These are phyloP conservation scores for Pyrocoelia pectoralis DNA, from an alignment of 2,888 invertebrate genomes.

Conservation along the genomic window DNA sequence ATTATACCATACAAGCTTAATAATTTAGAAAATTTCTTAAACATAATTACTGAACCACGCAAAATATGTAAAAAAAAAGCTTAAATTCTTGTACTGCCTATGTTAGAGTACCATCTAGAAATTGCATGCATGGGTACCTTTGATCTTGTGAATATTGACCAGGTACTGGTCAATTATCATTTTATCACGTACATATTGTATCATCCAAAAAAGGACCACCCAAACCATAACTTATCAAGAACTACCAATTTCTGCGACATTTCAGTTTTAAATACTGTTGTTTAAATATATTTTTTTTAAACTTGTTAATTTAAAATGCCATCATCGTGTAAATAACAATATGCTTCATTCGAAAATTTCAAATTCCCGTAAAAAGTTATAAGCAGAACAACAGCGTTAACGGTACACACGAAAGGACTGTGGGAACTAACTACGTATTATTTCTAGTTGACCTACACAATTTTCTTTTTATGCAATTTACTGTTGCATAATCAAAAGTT, in stretches of 20 bases:
- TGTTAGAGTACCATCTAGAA: constrained; percentile 25
- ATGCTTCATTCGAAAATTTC: neutral
- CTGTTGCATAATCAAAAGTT: no score
- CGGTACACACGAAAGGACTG: neutral
- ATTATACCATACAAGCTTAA: neutral
- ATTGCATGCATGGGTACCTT: constrained; percentile 22
- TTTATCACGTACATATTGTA: constrained; percentile 31
- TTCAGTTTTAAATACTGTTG: constrained; percentile 28
- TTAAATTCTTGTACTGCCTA: constrained; percentile 12
- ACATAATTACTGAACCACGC: constrained; percentile 13
- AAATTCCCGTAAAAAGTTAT: constrained; percentile 1
- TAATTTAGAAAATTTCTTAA: constrained; percentile 3
- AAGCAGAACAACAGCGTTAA: neutral
- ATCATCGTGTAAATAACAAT: neutral
- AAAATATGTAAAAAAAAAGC: constrained; percentile 24
- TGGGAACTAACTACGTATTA: constrained; percentile 1
- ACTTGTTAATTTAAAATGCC: constrained; percentile 25
- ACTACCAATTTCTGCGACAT: constrained; percentile 34
- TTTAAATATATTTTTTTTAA: neutral
- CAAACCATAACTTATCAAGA: constrained; percentile 40
- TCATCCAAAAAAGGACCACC: constrained; percentile 37
- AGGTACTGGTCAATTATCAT: constrained; percentile 35
- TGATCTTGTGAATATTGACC: constrained; percentile 29
- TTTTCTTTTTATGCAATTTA: neutral
- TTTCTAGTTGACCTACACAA: neutral